Evolutionary conservation across 2,888 invertebrate genomes (phyloP).

Genomic region (Campaea margaritaria): DNA sequence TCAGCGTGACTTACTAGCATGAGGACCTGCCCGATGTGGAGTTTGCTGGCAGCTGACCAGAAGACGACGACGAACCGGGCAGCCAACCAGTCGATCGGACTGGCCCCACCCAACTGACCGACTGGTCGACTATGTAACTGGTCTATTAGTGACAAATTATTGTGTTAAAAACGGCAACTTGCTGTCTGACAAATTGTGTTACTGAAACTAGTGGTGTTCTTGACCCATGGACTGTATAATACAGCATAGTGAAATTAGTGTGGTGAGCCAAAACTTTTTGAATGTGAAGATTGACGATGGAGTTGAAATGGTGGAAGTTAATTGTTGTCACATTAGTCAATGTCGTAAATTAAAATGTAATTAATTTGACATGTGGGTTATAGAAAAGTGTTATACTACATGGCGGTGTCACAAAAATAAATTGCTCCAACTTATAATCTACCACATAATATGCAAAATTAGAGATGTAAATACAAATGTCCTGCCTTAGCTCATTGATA

Average conservation of each 20-base stretch:
- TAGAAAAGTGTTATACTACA: background rate
- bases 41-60: slow-evolving; percentile 29
- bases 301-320: background rate
- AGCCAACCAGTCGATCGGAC: too few relatives aligned
- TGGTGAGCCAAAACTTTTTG: background rate
- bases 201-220: background rate
- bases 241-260: background rate
- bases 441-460: background rate
- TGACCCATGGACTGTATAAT: background rate
- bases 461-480: too few relatives aligned
- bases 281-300: background rate
- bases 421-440: background rate
- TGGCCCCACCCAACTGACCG: background rate
- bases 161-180: too few relatives aligned
- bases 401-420: background rate
- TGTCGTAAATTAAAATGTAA: too few relatives aligned
- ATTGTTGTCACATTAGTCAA: too few relatives aligned
- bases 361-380: background rate
- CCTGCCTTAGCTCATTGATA: too few relatives aligned
- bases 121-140: background rate
- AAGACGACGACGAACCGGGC: background rate
- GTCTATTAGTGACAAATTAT: too few relatives aligned
- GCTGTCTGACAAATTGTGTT: too few relatives aligned
- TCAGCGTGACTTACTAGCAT: slow-evolving; percentile 80
- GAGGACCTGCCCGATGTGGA: slow-evolving; percentile 12